Evolutionary conservation across 1,140 invertebrate species (phyloP), one percentile per base, ranked within the genome.

Genomic region (Zaprionus nigranus): DNA sequence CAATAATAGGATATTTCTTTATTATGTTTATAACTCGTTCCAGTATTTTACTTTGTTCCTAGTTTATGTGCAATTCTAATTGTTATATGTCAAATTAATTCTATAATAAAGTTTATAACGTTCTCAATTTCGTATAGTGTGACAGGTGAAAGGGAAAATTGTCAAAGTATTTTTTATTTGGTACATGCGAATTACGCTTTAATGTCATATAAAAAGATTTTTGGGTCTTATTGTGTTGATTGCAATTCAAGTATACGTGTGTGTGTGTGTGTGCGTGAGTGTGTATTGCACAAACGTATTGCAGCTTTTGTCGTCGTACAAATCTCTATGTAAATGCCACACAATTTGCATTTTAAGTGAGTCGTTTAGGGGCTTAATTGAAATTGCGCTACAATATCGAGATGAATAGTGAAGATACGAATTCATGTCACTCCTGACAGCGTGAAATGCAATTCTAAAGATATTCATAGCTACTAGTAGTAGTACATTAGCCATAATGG

Each of bases 341-440:
- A 75, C 78, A 88, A 88, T 90, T 88, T 88, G 84, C 85, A 88
- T 88, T 88, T 90, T 79, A 90, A 88, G 81, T 84, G 85, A 84
- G 78, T 85, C 85, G 84, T 81, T 88, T 90, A 90, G 85, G 40
- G 38, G 78, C 78, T 69, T 90, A 88, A 88, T 88, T 88, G 81
- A 81, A 81, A 81, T 73, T 73, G 60, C 59, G 22, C 63, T 68
- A 73, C 78, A 77, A 79, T 70, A 78, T 79, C 65, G 60, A 81
- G 79, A 90, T 81, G 75, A 79, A 90, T 79, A 81, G 84, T 75
- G 28, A 80, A 70, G 70, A 70, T 61, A 64, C 67, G 68, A 69
- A 75, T 75, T 51, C 69, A 17, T 69, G 59, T 75, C 66, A 70
- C 40, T 51, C 62, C 13, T 36, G 9, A 43, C 20, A 24, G 34